Conservation (phyloP, 35 echinoderm and acorn worm species). For the Apostichopus japonicus region DNA sequence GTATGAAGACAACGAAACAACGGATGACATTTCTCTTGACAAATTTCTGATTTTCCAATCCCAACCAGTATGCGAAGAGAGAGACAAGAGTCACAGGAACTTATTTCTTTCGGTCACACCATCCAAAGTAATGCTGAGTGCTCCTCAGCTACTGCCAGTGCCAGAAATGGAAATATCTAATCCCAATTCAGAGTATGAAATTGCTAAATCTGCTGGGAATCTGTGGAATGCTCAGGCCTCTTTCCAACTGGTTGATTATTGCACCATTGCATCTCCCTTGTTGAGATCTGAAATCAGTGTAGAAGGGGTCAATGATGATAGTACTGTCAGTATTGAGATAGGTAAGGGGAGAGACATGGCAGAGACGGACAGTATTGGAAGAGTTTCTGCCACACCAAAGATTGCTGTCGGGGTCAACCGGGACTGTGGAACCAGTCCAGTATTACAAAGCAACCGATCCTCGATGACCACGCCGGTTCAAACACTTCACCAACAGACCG, state of each 20-base stretch:
- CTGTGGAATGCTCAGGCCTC: background rate
- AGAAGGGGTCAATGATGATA: background rate
- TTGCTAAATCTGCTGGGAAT: constrained; percentile 9
- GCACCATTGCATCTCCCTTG: background rate
- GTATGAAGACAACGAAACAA: background rate
- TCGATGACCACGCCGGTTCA: background rate
- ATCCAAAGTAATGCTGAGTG: background rate
- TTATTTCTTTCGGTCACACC: background rate
- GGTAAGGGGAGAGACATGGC: background rate
- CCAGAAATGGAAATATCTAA: background rate
- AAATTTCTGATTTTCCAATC: background rate
- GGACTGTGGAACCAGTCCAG: background rate
- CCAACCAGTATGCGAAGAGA: background rate
- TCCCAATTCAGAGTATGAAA: background rate
- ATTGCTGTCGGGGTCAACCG: background rate
- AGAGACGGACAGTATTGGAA: background rate
- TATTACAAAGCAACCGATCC: background rate
- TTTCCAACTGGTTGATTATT: background rate
- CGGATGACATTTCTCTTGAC: background rate
- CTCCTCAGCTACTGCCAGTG: background rate
- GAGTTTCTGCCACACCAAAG: background rate
- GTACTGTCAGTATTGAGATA: background rate
- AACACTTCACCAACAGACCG: background rate
- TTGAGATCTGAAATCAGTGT: too few species aligned
- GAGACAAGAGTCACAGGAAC: background rate